Percentiles rank a stretch among this genome's conserved stretches.
Evolutionary conservation across 1,140 invertebrate genomes (phyloP).

Genomic region (Antheraea mylitta): DNA sequence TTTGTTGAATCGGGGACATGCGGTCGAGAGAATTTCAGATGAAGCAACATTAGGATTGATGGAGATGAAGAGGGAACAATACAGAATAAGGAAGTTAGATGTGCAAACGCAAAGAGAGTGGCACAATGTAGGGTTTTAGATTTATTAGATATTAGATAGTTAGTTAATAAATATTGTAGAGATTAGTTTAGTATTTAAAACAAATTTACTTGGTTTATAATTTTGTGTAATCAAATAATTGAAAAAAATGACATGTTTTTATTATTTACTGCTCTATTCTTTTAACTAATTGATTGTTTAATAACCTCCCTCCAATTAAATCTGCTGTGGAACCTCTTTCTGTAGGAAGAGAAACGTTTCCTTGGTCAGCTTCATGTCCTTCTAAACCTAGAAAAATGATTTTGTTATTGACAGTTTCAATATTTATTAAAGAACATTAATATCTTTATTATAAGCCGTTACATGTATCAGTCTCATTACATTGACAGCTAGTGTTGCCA

Average conservation of each 20-base stretch:
- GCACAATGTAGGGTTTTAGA: constrained; percentile 11
- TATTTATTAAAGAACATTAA: neutral
- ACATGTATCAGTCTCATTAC: too few species aligned
- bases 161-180: constrained; percentile 11
- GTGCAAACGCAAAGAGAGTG: constrained; percentile 16
- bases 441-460: too few species aligned
- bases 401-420: neutral
- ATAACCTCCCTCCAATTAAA: constrained; percentile 8
- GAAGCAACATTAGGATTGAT: constrained; percentile 11
- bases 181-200: constrained; percentile 9
- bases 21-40: constrained; percentile 17
- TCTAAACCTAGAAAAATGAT: neutral
- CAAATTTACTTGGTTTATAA: neutral
- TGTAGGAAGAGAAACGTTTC: neutral
- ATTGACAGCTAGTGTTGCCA: too few species aligned
- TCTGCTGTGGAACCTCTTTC: constrained; percentile 5
- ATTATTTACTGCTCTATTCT: constrained; percentile 3
- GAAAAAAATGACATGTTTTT: too few species aligned
- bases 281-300: constrained; percentile 10
- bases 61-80: constrained; percentile 12
- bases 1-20: constrained; percentile 9
- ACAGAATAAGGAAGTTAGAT: constrained; percentile 16
- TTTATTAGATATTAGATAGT: constrained; percentile 10
- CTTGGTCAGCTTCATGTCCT: constrained; percentile 9
- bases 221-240: too few species aligned